Percentiles rank a stretch among this genome's conserved stretches.
Evolutionary conservation across 2,797 vertebrate genomes (phyloP).

Genomic region (Rhynchotus rufescens): DNA sequence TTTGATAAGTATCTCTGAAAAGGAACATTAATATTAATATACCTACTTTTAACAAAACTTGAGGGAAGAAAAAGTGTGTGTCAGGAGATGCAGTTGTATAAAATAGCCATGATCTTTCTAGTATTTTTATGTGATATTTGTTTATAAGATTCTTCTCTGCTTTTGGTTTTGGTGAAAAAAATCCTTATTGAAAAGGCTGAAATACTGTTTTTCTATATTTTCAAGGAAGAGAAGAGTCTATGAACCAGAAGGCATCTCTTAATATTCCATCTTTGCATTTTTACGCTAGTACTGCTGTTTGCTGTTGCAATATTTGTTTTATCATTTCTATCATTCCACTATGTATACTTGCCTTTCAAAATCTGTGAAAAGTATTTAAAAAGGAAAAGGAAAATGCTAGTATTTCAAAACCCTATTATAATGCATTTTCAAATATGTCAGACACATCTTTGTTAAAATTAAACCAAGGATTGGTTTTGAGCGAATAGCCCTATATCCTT

Average conservation of each 20-base stretch:
- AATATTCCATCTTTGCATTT: conserved; percentile 57
- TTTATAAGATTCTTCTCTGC: conserved; percentile 35
- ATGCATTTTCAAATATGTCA: conserved; percentile 86
- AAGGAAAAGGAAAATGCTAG: conserved; percentile 79
- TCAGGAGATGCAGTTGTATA: conserved; percentile 65
- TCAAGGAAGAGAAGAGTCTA: conserved; percentile 36
- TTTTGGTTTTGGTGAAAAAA: conserved; percentile 41
- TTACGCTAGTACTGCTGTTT: conserved; percentile 63
- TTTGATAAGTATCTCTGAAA: conserved; percentile 49
- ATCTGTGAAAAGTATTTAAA: conserved; percentile 80
- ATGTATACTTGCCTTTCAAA: conserved; percentile 73
- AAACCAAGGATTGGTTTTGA: conserved; percentile 94
- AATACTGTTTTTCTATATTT: conserved; percentile 28
- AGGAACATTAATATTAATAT: not conserved
- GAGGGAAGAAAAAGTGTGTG: conserved; percentile 11
- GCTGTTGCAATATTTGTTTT: conserved; percentile 63
- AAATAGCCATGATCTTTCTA: conserved; percentile 46
- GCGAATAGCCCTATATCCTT: conserved; percentile 91
- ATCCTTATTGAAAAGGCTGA: not conserved
- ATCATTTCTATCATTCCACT: conserved; percentile 71
- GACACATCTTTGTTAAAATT: conserved; percentile 90
- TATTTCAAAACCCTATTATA: conserved; percentile 82
- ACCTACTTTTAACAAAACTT: not conserved
- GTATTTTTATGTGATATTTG: conserved; percentile 46
- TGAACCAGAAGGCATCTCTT: conserved; percentile 30